Conservation (phyloP, 2,888 invertebrate genomes). For the Lasius fuliginosus region DNA sequence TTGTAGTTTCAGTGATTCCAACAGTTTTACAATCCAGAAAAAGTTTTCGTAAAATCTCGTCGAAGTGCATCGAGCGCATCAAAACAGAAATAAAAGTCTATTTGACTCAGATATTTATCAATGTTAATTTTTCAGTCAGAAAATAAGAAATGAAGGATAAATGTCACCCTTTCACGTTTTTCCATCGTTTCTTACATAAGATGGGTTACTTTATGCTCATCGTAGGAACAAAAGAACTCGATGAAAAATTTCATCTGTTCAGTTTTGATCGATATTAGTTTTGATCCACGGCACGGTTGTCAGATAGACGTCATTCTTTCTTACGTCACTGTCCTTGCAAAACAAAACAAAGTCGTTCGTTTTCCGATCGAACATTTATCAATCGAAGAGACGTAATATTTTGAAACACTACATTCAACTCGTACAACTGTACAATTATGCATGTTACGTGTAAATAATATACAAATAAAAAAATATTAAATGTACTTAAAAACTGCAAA, state of each 20-base stretch:
- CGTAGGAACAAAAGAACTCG: slow-evolving; percentile 43
- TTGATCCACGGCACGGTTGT: slow-evolving; percentile 51
- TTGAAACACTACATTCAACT: not conserved
- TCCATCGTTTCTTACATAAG: not conserved
- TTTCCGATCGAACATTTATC: slow-evolving; percentile 34
- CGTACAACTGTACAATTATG: not conserved
- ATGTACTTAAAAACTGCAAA: not conserved
- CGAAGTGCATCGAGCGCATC: not conserved
- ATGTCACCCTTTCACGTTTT: not conserved
- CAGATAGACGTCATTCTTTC: slow-evolving; percentile 63
- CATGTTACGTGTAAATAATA: not conserved
- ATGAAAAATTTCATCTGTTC: slow-evolving; percentile 70
- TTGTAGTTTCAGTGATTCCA: not conserved
- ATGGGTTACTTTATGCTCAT: slow-evolving; percentile 32
- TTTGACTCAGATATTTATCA: not conserved
- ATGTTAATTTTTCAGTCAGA: not conserved
- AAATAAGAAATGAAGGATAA: not conserved
- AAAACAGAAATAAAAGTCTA: not conserved
- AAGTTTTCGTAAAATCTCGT: not conserved
- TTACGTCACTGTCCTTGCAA: slow-evolving; percentile 59
- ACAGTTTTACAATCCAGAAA: slow-evolving; percentile 20
- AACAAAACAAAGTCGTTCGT: slow-evolving; percentile 59
- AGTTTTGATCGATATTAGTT: slow-evolving; percentile 67
- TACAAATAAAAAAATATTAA: not conserved
- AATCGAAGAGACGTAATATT: slow-evolving; percentile 40